Percentiles rank a stretch among this genome's conserved stretches.
Conservation (phyloP, 2,888 invertebrate genomes). For the Hydropsyche betteni region DNA sequence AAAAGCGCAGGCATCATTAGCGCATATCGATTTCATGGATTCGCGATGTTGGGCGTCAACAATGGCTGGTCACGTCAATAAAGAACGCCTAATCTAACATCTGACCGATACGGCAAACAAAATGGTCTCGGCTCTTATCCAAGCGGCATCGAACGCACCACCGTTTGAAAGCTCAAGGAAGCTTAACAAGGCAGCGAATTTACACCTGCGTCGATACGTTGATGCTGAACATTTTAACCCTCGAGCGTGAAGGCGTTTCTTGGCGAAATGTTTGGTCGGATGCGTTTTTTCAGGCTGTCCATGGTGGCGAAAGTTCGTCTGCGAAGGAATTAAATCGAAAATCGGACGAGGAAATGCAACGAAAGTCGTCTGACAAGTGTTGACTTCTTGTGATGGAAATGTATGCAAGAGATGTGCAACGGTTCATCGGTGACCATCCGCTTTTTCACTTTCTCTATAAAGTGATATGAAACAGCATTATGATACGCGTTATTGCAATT, state of each 20-base stretch:
- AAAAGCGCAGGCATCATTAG: not conserved
- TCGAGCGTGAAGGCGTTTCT: not conserved
- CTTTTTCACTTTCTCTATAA: no score
- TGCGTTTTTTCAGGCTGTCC: no score
- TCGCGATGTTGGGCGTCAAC: not conserved
- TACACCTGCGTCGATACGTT: conserved; percentile 34
- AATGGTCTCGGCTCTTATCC: conserved; percentile 38
- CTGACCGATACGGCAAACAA: conserved; percentile 38
- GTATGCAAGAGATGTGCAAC: no score
- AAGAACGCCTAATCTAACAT: conserved; percentile 32
- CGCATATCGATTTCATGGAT: not conserved
- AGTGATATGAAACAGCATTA: no score
- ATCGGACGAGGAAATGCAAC: no score
- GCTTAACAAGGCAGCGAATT: conserved; percentile 35
- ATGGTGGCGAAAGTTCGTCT: no score
- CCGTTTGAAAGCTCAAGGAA: conserved; percentile 17
- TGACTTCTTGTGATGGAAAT: no score
- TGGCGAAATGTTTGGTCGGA: no score
- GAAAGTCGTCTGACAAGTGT: no score
- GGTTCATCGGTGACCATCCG: no score
- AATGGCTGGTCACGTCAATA: conserved; percentile 24
- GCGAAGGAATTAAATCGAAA: no score
- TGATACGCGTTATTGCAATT: no score
- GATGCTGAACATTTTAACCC: conserved; percentile 26
- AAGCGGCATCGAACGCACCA: conserved; percentile 28